phyloP scores from a whole-genome alignment of 2,888 invertebrate genomes.

The Stramonita haemastoma region DNA sequence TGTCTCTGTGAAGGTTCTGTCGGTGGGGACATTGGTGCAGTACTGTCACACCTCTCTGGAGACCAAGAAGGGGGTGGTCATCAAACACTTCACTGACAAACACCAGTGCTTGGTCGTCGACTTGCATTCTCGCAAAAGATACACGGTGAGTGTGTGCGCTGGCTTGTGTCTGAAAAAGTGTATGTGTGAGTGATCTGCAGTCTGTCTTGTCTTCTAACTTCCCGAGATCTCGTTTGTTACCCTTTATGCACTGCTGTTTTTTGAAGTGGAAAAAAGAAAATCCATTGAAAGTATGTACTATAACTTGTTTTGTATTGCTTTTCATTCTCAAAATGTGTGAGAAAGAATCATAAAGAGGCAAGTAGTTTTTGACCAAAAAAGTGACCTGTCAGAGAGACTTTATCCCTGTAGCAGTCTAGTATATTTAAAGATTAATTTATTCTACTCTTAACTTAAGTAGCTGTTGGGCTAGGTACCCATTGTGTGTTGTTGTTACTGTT shows the following conservation, averaged over 20 bases:
- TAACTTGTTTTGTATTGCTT: too few species aligned
- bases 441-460: too few species aligned
- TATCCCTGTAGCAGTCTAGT: too few species aligned
- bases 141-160: conserved; percentile 58
- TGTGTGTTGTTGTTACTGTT: too few species aligned
- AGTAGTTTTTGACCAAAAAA: too few species aligned
- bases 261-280: too few species aligned
- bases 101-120: conserved; percentile 73
- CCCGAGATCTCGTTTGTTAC: neutral
- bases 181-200: neutral
- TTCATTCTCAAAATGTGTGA: too few species aligned
- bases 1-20: conserved; percentile 65
- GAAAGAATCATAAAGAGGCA: too few species aligned
- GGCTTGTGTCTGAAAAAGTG: neutral
- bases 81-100: conserved; percentile 76
- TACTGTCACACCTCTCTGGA: conserved; percentile 70
- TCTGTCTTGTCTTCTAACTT: neutral
- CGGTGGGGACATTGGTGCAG: conserved; percentile 71
- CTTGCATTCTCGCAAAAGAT: conserved; percentile 70
- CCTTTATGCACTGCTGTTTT: neutral
- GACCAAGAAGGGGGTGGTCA: conserved; percentile 70
- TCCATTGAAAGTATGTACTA: too few species aligned
- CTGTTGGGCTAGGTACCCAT: too few species aligned
- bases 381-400: too few species aligned
- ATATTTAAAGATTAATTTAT: too few species aligned